Conservation (phyloP, 1,140 invertebrate species). For the Papilio xuthus region DNA sequence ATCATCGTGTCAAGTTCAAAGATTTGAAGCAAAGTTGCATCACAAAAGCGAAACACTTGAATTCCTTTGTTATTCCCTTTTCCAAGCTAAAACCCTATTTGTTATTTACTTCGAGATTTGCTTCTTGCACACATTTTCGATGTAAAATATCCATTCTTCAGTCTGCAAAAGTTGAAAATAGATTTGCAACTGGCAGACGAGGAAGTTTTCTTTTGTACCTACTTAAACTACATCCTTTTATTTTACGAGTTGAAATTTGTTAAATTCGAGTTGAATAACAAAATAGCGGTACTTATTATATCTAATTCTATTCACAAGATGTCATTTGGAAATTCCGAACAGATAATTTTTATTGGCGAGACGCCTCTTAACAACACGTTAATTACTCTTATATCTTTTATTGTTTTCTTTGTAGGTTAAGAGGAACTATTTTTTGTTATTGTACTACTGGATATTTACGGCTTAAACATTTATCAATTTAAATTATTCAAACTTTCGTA, state of each 20-base stretch:
- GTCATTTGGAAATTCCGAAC: too few species aligned
- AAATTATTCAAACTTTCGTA: too few species aligned
- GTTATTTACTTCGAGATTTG: slow-evolving; percentile 27
- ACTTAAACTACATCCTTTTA: slow-evolving; percentile 41
- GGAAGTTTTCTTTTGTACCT: slow-evolving; percentile 43
- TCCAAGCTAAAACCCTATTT: slow-evolving; percentile 12
- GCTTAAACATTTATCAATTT: too few species aligned
- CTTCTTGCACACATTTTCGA: slow-evolving; percentile 40
- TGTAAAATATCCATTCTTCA: slow-evolving; percentile 43
- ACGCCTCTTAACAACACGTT: too few species aligned
- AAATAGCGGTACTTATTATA: not conserved
- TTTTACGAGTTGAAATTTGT: slow-evolving; percentile 10
- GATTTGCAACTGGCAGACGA: slow-evolving; percentile 40
- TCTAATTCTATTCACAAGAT: not conserved
- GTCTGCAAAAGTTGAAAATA: slow-evolving; percentile 48
- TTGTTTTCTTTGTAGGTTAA: too few species aligned
- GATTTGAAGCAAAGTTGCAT: slow-evolving; percentile 22
- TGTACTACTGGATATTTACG: too few species aligned
- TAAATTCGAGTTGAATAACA: not conserved
- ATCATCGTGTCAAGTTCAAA: slow-evolving; percentile 15
- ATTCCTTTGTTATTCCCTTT: slow-evolving; percentile 24
- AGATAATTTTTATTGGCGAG: too few species aligned
- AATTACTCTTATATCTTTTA: too few species aligned
- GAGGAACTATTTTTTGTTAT: too few species aligned
- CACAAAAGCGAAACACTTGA: slow-evolving; percentile 27